Conservation (phyloP, 2,888 invertebrate genomes). For the Rosalia funebris region DNA sequence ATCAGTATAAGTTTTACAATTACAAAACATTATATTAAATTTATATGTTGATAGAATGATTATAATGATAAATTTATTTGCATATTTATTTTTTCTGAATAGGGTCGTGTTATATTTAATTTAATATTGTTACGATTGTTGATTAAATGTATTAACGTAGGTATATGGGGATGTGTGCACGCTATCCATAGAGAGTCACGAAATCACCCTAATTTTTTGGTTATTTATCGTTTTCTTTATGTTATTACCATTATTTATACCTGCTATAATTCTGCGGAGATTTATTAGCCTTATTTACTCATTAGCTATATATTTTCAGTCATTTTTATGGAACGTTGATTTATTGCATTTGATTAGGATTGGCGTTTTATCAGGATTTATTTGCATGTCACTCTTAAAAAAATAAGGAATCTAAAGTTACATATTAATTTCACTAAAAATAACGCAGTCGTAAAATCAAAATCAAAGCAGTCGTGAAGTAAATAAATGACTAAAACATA, state of each 20-base stretch:
- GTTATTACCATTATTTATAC: slow-evolving; percentile 30
- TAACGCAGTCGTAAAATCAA: too few relatives aligned
- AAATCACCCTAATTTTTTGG: slow-evolving; percentile 48
- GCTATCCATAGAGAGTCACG: slow-evolving; percentile 55
- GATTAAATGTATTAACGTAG: slow-evolving; percentile 49
- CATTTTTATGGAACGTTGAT: slow-evolving; percentile 21
- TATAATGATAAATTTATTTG: slow-evolving; percentile 32
- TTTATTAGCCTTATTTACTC: slow-evolving; percentile 26
- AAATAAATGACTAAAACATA: too few relatives aligned
- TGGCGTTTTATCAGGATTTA: slow-evolving; percentile 13
- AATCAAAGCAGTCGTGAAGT: too few relatives aligned
- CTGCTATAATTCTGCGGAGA: slow-evolving; percentile 31
- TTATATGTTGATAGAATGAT: slow-evolving; percentile 25
- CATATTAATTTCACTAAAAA: too few relatives aligned
- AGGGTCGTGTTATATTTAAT: slow-evolving; percentile 34
- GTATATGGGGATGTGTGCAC: slow-evolving; percentile 50
- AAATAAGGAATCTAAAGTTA: too few relatives aligned
- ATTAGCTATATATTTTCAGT: slow-evolving; percentile 23
- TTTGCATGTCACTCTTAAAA: slow-evolving; percentile 13
- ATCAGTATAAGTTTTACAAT: too few relatives aligned
- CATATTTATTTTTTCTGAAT: slow-evolving; percentile 29
- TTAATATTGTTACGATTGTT: slow-evolving; percentile 43
- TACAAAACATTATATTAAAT: too few relatives aligned
- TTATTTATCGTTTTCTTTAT: slow-evolving; percentile 35
- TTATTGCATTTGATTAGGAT: slow-evolving; percentile 25